Conservation (phyloP, 2,888 invertebrate species). For the Coelinius sp. region DNA sequence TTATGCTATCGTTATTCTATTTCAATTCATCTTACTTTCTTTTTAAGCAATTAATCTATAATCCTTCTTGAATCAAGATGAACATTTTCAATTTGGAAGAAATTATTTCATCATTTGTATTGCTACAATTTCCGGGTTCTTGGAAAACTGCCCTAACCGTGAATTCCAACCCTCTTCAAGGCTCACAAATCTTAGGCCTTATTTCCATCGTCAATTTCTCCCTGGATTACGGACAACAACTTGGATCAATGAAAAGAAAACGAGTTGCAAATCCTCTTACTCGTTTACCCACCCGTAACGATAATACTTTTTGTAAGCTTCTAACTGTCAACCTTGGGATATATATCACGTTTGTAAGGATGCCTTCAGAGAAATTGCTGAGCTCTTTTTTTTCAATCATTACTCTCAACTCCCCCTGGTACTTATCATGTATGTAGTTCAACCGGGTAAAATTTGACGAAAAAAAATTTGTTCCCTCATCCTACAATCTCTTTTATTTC, state of each 20-base stretch:
- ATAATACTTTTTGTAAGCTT: conserved; percentile 20
- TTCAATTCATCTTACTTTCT: no score
- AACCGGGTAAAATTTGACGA: no score
- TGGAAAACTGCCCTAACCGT: no score
- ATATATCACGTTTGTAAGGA: conserved; percentile 16
- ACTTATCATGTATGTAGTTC: neutral
- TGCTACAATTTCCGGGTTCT: neutral
- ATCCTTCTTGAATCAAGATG: no score
- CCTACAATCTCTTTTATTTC: no score
- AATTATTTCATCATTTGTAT: neutral
- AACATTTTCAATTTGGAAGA: neutral
- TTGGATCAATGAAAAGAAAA: conserved; percentile 13
- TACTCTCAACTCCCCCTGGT: neutral
- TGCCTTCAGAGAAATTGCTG: neutral
- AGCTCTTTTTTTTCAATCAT: neutral
- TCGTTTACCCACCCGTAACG: conserved; percentile 13
- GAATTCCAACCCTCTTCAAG: neutral
- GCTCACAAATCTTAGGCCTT: neutral
- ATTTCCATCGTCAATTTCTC: conserved; percentile 5
- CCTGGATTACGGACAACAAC: conserved; percentile 9
- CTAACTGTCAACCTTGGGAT: conserved; percentile 3
- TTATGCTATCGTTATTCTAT: neutral
- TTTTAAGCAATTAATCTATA: no score
- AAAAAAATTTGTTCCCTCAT: no score
- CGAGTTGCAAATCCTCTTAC: conserved; percentile 23